Percentiles rank a stretch among this genome's conserved stretches.
Evolutionary conservation across 2,797 vertebrate genomes (phyloP).

Genomic region (Malurus leucopterus): DNA sequence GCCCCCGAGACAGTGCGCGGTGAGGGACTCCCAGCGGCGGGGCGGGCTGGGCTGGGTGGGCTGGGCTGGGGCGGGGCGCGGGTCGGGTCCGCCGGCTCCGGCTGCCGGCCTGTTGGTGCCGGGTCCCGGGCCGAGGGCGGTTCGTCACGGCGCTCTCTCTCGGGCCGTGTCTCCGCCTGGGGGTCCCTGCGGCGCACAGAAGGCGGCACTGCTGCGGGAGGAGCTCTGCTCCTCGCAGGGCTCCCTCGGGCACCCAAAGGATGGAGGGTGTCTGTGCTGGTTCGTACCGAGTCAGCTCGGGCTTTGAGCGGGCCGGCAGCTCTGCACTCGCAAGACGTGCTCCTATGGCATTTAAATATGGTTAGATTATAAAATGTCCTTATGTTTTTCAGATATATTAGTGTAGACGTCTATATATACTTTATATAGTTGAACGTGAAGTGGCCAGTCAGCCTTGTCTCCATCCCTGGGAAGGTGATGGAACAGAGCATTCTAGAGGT

Average conservation of each 20-base stretch:
- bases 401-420: fast-evolving
- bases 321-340: fast-evolving
- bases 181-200: fast-evolving
- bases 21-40: background rate
- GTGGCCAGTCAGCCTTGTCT: background rate
- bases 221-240: fast-evolving
- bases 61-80: background rate
- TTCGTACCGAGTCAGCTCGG: fast-evolving
- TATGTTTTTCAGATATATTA: fast-evolving
- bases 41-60: background rate
- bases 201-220: fast-evolving
- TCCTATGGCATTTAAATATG: fast-evolving
- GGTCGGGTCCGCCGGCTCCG: fast-evolving
- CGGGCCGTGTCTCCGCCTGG: fast-evolving
- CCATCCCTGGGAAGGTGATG: background rate
- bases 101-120: background rate
- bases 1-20: background rate
- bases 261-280: fast-evolving
- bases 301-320: fast-evolving
- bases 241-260: fast-evolving
- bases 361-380: fast-evolving
- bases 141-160: fast-evolving
- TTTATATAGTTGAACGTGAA: background rate
- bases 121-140: too few species aligned
- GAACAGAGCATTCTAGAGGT: background rate